Evolutionary conservation across 2,113 vertebrate species (phyloP), one percentile per base, ranked within the genome.

Genomic region (Pleuronectes platessa): DNA sequence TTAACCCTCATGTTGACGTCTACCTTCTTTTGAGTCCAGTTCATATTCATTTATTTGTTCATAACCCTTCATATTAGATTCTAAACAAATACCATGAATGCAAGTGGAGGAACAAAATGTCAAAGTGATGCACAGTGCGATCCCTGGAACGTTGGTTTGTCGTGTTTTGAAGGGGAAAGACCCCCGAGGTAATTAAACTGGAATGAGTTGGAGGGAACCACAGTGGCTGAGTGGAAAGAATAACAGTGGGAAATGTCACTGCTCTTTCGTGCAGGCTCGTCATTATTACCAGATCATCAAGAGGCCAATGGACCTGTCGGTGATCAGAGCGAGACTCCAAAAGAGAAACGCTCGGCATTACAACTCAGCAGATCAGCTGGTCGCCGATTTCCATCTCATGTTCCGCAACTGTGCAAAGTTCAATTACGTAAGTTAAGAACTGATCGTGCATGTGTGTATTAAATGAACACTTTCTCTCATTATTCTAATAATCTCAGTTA

Each of bases 211-310:
- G 55, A 58, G 13, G 31, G 6, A 60, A 24, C 54, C 27, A 15
- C 23, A 60, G 58, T 59, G 17, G 14, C 47, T n/a, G 26, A 27
- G 35, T 68, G 23, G 56, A 31, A 65, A 21, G 45, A 27, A 15
- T 56, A 55, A 61, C 37, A n/a, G 2, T 62, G 18, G 65, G 37
- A 49, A 66, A 73, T 69, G 61, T 26, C 17, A n/a, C 35, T 85
- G 23, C 60, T 83, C 66, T 77, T 61, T 67, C 61, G 26, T 61
- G 26, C 84, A 98, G 98, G 97, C 97, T 59, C 96, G 95, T 13
- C 98, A 99, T 94, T 99, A 99, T 91, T 99, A 99, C 89, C 97
- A 99, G 94, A 99, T 99, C 89, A 99, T 99, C 90, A 99, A 98
- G 93, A 96, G 93, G 80, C 98, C 98, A n/a, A 99, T 99, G 96